Evolutionary conservation across 2,113 vertebrate genomes (phyloP).

Genomic region (Cyprinodon brontotheroides): DNA sequence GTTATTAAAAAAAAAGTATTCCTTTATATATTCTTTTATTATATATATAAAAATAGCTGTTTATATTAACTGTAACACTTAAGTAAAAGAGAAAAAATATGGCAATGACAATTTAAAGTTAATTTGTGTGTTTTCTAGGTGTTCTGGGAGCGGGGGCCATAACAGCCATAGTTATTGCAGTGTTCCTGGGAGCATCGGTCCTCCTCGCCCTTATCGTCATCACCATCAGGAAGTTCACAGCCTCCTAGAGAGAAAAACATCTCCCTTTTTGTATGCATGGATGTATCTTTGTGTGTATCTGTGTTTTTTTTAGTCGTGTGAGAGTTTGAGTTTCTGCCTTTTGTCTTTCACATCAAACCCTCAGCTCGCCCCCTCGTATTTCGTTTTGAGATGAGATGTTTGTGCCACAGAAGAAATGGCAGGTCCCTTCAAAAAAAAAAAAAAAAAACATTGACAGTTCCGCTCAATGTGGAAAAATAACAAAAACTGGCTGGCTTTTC

Average conservation of each 20-base stretch:
- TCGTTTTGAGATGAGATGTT: slow-evolving; percentile 11
- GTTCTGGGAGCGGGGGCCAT: slow-evolving; percentile 92
- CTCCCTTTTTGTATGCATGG: not conserved
- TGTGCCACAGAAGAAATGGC: slow-evolving; percentile 47
- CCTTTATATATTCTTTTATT: too few relatives aligned
- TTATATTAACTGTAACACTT: too few relatives aligned
- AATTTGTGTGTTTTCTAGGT: slow-evolving; percentile 74
- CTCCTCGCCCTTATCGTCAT: slow-evolving; percentile 92
- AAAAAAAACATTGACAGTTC: slow-evolving; percentile 9
- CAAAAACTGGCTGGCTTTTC: slow-evolving; percentile 71
- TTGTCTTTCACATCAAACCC: slow-evolving; percentile 5
- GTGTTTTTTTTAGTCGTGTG: not conserved
- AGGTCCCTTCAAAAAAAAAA: slow-evolving; percentile 45
- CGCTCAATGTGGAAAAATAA: slow-evolving; percentile 22
- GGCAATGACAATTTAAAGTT: not conserved
- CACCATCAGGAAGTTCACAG: slow-evolving; percentile 91
- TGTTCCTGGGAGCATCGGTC: slow-evolving; percentile 92
- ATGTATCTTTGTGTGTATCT: not conserved
- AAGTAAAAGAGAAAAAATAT: too few relatives aligned
- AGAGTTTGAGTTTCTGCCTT: slow-evolving; percentile 16
- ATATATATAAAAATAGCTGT: too few relatives aligned
- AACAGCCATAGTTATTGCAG: slow-evolving; percentile 94
- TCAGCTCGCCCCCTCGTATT: not conserved
- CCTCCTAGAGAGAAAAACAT: slow-evolving; percentile 76
- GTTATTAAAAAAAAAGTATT: too few relatives aligned